Conservation (phyloP, 2,113 vertebrate genomes). For the Sphyrna mokarran region DNA sequence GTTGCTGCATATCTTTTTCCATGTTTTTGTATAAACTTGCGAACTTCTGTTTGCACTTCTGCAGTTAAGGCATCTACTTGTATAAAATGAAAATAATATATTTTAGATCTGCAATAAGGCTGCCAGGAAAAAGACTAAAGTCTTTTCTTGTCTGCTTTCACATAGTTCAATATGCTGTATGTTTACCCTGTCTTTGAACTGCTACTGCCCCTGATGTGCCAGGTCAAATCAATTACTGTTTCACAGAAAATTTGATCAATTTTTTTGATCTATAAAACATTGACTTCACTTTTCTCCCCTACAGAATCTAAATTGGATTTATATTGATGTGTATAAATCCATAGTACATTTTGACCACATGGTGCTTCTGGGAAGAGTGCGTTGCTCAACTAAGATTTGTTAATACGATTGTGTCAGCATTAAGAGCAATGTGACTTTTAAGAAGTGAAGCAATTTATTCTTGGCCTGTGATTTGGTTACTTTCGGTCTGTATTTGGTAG, state of each 20-base stretch:
- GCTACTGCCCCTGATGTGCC: neutral
- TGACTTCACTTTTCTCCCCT: no score
- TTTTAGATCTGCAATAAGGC: neutral
- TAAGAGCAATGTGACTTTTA: neutral
- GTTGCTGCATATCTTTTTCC: neutral
- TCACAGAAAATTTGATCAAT: neutral
- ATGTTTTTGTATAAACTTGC: neutral
- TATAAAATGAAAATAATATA: neutral
- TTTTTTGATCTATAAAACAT: neutral
- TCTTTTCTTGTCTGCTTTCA: neutral
- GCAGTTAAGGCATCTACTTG: neutral
- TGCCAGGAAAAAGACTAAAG: neutral
- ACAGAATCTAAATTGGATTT: neutral
- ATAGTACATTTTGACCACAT: neutral
- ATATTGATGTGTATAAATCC: neutral
- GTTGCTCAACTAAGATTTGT: neutral
- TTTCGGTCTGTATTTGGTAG: neutral
- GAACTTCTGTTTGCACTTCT: neutral
- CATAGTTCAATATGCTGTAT: neutral
- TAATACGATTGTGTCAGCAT: neutral
- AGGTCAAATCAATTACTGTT: neutral
- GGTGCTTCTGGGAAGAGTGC: neutral
- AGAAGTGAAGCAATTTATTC: neutral
- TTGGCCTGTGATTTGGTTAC: neutral
- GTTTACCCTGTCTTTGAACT: neutral